Conservation (phyloP, 2,113 vertebrate species). For the Dipodomys merriami region DNA sequence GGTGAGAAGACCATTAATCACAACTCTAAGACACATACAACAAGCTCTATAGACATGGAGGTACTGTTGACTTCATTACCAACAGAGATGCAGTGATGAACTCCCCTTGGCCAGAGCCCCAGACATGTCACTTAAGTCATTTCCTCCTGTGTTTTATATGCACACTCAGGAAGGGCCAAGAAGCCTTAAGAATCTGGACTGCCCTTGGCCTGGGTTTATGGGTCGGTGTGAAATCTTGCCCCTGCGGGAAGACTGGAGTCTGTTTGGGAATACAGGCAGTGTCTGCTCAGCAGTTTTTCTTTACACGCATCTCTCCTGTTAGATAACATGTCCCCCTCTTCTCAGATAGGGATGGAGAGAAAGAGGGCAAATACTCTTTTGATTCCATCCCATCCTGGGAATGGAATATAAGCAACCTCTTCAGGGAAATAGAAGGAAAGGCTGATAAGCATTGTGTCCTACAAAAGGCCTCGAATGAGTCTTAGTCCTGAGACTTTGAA, state of each 20-base stretch:
- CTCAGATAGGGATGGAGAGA: not conserved
- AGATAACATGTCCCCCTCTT: not conserved
- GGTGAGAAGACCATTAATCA: not conserved
- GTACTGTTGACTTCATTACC: not conserved
- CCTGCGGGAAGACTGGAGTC: not conserved
- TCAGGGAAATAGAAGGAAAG: not conserved
- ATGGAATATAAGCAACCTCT: not conserved
- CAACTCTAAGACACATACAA: not conserved
- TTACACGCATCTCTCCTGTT: not conserved
- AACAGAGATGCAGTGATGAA: not conserved
- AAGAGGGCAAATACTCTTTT: not conserved
- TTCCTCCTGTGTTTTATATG: not conserved
- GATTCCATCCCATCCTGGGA: not conserved
- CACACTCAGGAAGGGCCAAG: not conserved
- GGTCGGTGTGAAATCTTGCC: rapidly evolving
- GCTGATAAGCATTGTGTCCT: not conserved
- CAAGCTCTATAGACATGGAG: not conserved
- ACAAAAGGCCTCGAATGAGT: not conserved
- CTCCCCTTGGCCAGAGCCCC: not conserved
- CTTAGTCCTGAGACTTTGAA: not conserved
- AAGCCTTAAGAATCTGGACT: not conserved
- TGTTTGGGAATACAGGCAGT: not conserved
- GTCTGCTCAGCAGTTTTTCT: not conserved
- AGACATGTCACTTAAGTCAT: not conserved
- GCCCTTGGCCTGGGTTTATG: not conserved